Base-by-base conservation (phyloP, 2,797 vertebrate species). In the Ispidina lecontei region DNA sequence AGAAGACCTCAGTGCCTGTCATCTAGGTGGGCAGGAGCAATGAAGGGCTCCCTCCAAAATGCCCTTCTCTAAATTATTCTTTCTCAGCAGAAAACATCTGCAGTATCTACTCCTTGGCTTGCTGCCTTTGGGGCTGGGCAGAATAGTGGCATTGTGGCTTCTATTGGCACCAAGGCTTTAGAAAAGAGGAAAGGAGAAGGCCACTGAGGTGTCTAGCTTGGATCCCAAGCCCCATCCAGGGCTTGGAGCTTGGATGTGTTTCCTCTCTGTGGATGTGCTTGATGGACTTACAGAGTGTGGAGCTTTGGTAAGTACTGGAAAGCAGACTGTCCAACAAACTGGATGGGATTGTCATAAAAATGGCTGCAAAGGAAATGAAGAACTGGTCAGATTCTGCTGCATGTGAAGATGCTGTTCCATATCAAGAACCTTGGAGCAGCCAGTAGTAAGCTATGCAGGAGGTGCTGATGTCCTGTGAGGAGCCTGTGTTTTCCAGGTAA, bases 271-370 rank as follows among this genome's bases (percentile, higher is more conserved):
- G 31, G 39, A 70, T 9, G 73, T 37, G 23, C 23, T 29, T 20
- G 83, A 28, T 70, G 70, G 60, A 99, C 99, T 98, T 97, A 99
- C 99, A 99, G 98, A 2, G 99, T 99, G 97, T 99, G 99, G 83
- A 99, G 96, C 96, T 99, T 99, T 28, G 99, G 98, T 97, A 99
- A 96, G 97, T 98, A 98, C 98, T 99, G 99, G 98, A 99, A 99
- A 22, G 99, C 98, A 4, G 99, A 99, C 90, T 98, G 98, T 91
- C 99, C 99, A 94, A 99, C 99, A 96, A 98, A 98, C 98, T 99
- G 99, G 98, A 99, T 99, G 46, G 99, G 99, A 89, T 99, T 99
- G 96, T 99, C 98, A 39, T 99, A 99, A 90, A 99, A 99, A 93
- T 99, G 98, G 96, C 99, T 99, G 97, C 46, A 96, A 95, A 78